These are phyloP conservation scores for Archegozetes longisetosus DNA, from an alignment of 1,140 invertebrate species.

Conservation along the genomic window DNA sequence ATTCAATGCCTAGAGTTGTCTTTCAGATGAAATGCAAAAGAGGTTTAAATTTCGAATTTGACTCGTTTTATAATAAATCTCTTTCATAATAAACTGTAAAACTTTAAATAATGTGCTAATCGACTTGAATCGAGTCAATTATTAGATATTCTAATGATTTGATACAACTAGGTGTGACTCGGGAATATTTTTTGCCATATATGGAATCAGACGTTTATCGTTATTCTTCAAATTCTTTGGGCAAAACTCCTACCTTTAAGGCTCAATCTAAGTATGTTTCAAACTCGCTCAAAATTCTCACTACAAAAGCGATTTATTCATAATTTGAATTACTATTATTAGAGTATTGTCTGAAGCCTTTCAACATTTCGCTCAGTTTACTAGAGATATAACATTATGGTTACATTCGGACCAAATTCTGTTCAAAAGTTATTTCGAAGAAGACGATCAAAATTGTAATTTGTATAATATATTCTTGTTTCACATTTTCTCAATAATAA, in stretches of 20 bases:
- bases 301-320: too few species aligned
- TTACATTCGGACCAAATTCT: not conserved
- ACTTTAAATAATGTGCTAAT: too few species aligned
- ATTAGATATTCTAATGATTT: not conserved
- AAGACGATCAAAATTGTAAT: not conserved
- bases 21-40: not conserved
- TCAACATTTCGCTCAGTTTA: not conserved
- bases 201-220: not conserved
- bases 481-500: not conserved
- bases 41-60: not conserved
- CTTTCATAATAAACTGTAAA: too few species aligned
- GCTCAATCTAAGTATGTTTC: not conserved
- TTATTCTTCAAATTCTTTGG: not conserved
- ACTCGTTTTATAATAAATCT: too few species aligned
- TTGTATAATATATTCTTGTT: not conserved
- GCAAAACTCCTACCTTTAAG: not conserved
- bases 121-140: not conserved
- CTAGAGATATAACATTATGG: not conserved
- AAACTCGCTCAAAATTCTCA: too few species aligned
- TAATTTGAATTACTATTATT: too few species aligned
- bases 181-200: not conserved
- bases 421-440: not conserved
- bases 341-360: not conserved
- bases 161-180: not conserved
- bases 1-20: not conserved